Conservation (phyloP, 30 jellyfish, hydroid and myxozoan species). For the Turritopsis rubra region DNA sequence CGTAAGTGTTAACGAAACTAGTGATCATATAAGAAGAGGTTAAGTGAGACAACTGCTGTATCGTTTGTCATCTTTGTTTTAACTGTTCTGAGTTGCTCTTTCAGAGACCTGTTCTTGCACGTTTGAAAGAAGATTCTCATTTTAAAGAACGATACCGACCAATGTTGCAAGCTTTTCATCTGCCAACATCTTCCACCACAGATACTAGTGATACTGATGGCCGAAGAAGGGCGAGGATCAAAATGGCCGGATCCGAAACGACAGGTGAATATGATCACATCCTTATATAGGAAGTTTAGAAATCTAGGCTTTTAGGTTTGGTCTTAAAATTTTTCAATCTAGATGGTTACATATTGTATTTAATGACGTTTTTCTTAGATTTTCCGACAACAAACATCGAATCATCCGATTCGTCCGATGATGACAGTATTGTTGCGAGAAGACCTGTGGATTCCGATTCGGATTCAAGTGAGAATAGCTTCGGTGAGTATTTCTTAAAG, state of each 20-base stretch:
- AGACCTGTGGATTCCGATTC: constrained; percentile 73
- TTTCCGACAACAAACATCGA: constrained; percentile 78
- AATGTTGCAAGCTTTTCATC: constrained; percentile 26
- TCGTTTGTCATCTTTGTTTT: too few relatives aligned
- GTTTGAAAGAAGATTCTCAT: background rate
- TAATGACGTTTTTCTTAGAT: constrained; percentile 23
- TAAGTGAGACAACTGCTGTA: too few relatives aligned
- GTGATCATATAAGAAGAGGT: too few relatives aligned
- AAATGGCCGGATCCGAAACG: constrained; percentile 51
- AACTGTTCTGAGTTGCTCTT: too few relatives aligned
- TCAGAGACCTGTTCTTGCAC: background rate
- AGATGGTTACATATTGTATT: background rate
- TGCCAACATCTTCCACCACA: constrained; percentile 60
- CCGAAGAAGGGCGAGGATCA: constrained; percentile 21
- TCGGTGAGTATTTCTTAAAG: constrained; percentile 18
- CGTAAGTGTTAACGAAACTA: too few relatives aligned
- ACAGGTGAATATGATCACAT: constrained; percentile 9
- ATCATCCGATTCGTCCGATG: constrained; percentile 92
- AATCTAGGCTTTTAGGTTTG: too few relatives aligned
- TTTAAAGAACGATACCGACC: constrained; percentile 25
- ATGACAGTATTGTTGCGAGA: constrained; percentile 46
- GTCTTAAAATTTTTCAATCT: background rate
- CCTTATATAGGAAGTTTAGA: too few relatives aligned
- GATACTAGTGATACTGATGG: constrained; percentile 66
- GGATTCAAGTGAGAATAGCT: constrained; percentile 71